Evolutionary conservation across 53 echinoderm and acorn worm genomes (phyloP).

Genomic region (Temnopleurus reevesii): DNA sequence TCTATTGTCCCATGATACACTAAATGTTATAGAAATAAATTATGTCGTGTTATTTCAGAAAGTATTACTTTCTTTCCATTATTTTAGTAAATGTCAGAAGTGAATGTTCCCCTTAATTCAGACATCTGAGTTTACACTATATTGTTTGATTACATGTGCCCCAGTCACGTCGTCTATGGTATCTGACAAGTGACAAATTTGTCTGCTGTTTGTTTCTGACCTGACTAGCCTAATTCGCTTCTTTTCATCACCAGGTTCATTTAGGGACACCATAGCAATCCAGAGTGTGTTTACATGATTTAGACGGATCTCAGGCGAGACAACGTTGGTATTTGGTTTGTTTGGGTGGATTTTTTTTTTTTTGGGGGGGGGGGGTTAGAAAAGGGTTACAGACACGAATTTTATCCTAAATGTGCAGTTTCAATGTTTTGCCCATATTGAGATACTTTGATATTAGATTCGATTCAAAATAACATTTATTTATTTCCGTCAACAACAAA

Average conservation of each 20-base stretch:
- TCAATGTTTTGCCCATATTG: no score
- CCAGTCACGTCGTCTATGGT: not conserved
- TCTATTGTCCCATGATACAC: no score
- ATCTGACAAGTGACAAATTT: not conserved
- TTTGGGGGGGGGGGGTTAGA: not conserved
- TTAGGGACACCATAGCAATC: slow-evolving; percentile 38
- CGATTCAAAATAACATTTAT: no score
- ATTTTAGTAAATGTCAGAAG: no score
- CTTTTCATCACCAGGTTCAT: slow-evolving; percentile 46
- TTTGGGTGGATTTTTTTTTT: not conserved
- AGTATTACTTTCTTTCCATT: no score
- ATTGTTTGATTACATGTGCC: not conserved
- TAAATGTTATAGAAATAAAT: no score
- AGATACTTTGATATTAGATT: no score
- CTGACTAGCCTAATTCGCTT: slow-evolving; percentile 39
- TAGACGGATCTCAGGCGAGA: slow-evolving; percentile 2
- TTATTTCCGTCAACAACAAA: no score
- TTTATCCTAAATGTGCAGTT: not conserved
- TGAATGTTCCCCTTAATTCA: no score
- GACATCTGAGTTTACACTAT: no score
- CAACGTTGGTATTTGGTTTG: slow-evolving; percentile 19
- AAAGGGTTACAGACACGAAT: not conserved
- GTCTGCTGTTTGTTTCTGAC: slow-evolving; percentile 1
- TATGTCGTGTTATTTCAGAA: no score
- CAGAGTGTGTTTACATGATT: slow-evolving; percentile 25